phyloP scores from a whole-genome alignment of 35 echinoderm and acorn worm genomes.

The Heliocidaris erythrogramma region DNA sequence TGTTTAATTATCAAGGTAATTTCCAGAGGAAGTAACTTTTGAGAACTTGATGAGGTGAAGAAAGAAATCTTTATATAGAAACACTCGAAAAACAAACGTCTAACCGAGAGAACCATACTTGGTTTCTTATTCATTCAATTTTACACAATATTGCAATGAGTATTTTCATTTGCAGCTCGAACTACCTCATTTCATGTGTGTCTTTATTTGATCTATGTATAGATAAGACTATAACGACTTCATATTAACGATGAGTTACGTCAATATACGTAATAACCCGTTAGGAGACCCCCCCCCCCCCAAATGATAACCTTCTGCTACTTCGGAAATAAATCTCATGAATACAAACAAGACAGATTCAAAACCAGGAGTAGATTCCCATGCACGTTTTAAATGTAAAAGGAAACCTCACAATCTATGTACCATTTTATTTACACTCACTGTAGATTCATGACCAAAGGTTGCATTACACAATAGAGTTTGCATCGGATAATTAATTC shows the following conservation, averaged over 20 bases:
- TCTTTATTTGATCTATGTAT: neutral
- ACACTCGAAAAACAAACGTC: neutral
- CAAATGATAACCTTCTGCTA: neutral
- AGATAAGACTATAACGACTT: neutral
- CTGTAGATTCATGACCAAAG: neutral
- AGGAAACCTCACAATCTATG: no score
- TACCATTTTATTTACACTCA: neutral
- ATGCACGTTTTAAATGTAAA: neutral
- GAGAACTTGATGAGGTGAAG: neutral
- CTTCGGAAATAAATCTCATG: neutral
- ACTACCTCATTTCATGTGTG: neutral
- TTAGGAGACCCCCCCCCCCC: no score
- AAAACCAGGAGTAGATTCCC: neutral
- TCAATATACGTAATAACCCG: no score
- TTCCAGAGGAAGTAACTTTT: neutral
- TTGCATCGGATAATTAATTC: no score
- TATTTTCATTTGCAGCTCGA: neutral
- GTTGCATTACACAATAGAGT: neutral
- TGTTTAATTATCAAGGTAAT: neutral
- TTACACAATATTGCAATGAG: neutral
- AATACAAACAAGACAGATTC: neutral
- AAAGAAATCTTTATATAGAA: neutral
- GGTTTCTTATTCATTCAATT: neutral
- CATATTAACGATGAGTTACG: neutral
- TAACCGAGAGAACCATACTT: neutral